phyloP scores from a whole-genome alignment of 2,797 vertebrate genomes.

The Hephaestus fuliginosus region DNA sequence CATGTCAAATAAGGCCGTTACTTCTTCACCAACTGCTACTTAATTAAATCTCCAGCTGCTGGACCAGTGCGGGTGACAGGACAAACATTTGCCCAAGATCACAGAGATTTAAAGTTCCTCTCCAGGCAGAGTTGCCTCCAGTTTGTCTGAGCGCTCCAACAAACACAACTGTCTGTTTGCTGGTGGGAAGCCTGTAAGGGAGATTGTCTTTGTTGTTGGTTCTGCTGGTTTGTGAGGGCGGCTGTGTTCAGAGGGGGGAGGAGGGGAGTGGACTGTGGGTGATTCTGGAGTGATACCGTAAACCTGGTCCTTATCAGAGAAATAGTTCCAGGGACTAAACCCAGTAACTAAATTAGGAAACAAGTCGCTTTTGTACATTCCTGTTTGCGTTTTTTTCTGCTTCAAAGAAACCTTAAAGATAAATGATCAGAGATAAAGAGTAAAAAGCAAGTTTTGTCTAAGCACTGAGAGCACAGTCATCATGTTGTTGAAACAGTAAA shows the following conservation, averaged over 20 bases:
- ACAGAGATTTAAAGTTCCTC: not conserved
- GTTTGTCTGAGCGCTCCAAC: not conserved
- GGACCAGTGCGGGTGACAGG: not conserved
- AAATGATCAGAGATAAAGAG: not conserved
- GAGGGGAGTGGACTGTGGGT: not conserved
- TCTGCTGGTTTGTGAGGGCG: not conserved
- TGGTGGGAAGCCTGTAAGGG: constrained; percentile 20
- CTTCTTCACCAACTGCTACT: constrained; percentile 24
- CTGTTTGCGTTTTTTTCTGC: not conserved
- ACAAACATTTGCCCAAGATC: constrained; percentile 22
- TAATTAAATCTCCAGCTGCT: constrained; percentile 34
- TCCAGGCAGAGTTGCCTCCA: constrained; percentile 11
- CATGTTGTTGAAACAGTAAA: not conserved
- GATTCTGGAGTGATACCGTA: not conserved
- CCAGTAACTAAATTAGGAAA: not conserved
- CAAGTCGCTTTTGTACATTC: not conserved
- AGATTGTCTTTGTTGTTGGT: not conserved
- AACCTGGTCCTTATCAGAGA: constrained; percentile 14
- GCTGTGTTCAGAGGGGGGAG: not conserved
- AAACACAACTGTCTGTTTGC: not conserved
- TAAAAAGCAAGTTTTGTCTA: not conserved
- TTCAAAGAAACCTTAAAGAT: not conserved
- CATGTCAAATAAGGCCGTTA: constrained; percentile 12
- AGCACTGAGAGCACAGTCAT: not conserved
- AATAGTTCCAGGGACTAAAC: constrained; percentile 1